These are phyloP conservation scores for Protodeltote pygarga DNA, from an alignment of 2,888 invertebrate species.

Conservation along the genomic window DNA sequence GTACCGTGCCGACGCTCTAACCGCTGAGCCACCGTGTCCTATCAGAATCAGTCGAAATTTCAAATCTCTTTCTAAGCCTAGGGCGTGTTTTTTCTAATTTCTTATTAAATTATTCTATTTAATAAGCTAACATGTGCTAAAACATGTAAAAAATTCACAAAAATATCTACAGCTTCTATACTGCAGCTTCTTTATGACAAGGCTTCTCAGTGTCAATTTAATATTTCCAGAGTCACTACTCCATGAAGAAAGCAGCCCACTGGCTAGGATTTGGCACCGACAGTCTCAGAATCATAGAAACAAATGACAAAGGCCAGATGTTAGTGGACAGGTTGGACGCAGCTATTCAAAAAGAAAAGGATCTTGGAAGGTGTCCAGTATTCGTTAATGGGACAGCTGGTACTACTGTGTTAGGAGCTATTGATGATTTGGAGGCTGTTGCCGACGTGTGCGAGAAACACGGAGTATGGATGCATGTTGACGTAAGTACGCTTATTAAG, in stretches of 20 bases:
- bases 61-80: too few species aligned
- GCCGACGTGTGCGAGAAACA: constrained; percentile 90
- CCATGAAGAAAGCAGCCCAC: constrained; percentile 92
- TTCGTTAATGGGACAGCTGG: constrained; percentile 92
- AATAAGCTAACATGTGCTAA: too few species aligned
- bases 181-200: too few species aligned
- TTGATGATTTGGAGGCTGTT: constrained; percentile 90
- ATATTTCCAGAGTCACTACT: constrained; percentile 91
- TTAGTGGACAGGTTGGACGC: constrained; percentile 86
- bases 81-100: too few species aligned
- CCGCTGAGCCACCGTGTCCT: too few species aligned
- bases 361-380: constrained; percentile 86
- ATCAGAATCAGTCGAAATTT: too few species aligned
- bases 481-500: constrained; percentile 83
- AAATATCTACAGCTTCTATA: too few species aligned
- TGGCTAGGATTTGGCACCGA: constrained; percentile 95
- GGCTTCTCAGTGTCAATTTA: constrained; percentile 4
- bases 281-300: constrained; percentile 88
- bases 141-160: too few species aligned
- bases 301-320: constrained; percentile 91
- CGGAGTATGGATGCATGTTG: constrained; percentile 93
- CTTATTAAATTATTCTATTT: too few species aligned
- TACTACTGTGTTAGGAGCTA: constrained; percentile 94
- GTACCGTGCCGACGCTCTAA: too few species aligned
- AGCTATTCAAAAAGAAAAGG: constrained; percentile 81